Percentiles rank a stretch among this genome's conserved stretches.
phyloP scores from a whole-genome alignment of 2,113 vertebrate genomes.

The Junco hyemalis region DNA sequence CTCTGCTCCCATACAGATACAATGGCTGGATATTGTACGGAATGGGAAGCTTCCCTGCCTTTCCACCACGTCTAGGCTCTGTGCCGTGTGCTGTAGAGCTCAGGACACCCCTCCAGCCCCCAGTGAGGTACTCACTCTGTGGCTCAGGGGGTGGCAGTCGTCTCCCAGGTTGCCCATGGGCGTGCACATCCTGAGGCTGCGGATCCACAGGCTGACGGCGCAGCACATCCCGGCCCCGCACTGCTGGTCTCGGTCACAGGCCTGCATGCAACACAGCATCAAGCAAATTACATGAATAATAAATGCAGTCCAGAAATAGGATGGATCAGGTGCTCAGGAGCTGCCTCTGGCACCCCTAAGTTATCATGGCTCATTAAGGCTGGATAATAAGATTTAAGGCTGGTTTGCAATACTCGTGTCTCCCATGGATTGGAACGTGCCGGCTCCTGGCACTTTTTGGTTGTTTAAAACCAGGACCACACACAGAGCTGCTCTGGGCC shows the following conservation, averaged over 20 bases:
- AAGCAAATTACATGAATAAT: neutral
- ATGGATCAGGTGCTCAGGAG: neutral
- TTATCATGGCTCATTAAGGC: neutral
- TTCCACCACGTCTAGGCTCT: neutral
- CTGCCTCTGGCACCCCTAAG: neutral
- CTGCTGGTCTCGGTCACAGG: constrained; percentile 88
- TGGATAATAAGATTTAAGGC: neutral
- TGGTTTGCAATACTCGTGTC: neutral
- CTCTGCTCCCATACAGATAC: neutral
- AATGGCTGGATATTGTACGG: neutral
- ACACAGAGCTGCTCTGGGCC: fast-evolving
- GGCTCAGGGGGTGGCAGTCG: constrained; percentile 89
- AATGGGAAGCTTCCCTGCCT: neutral
- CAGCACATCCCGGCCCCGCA: constrained; percentile 92
- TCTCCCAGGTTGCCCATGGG: constrained; percentile 88
- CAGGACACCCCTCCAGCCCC: neutral
- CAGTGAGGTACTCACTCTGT: constrained; percentile 80
- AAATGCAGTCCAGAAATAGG: neutral
- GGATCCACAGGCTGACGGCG: constrained; percentile 93
- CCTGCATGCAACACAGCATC: constrained; percentile 60
- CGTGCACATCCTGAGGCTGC: constrained; percentile 88
- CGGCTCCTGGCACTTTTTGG: neutral
- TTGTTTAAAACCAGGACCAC: neutral
- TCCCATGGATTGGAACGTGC: neutral
- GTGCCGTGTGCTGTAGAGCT: fast-evolving